Conservation (phyloP, 1,140 invertebrate genomes). For the Papilio xuthus region DNA sequence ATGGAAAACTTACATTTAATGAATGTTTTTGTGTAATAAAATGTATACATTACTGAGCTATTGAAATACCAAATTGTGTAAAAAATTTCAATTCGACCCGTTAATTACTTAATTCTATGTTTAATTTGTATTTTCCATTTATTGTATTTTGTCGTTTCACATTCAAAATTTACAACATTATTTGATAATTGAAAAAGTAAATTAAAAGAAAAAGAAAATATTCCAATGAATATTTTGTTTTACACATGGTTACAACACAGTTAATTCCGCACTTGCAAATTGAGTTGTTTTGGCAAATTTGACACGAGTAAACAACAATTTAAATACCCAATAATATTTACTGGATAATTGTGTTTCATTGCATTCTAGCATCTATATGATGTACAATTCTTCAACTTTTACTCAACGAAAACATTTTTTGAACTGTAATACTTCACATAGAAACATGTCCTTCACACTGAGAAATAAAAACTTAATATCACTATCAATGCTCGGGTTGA, state of each 20-base stretch:
- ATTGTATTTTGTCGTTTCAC: not conserved
- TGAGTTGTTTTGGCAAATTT: constrained; percentile 1
- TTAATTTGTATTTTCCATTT: not conserved
- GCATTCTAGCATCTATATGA: not conserved
- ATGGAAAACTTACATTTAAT: constrained; percentile 21
- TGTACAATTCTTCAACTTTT: not conserved
- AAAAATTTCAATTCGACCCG: constrained; percentile 1
- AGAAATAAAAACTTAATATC: constrained; percentile 34
- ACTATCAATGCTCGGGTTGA: constrained; percentile 1
- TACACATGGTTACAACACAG: not conserved
- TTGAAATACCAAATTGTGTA: constrained; percentile 2
- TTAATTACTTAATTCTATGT: not conserved
- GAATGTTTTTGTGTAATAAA: constrained; percentile 29
- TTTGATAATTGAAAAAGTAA: not conserved
- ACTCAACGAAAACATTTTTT: not conserved
- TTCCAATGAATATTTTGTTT: not conserved
- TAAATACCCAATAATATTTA: not conserved
- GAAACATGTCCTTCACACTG: constrained; percentile 21
- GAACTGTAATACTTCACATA: constrained; percentile 33
- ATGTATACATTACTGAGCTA: not conserved
- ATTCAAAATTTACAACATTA: not conserved
- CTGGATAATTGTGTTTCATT: not conserved
- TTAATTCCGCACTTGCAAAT: not conserved
- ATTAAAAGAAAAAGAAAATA: not conserved
- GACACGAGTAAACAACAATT: not conserved